Evolutionary conservation across 2,888 invertebrate genomes (phyloP), one percentile per base, ranked within the genome.

Genomic region (Drosophila hamatofila): DNA sequence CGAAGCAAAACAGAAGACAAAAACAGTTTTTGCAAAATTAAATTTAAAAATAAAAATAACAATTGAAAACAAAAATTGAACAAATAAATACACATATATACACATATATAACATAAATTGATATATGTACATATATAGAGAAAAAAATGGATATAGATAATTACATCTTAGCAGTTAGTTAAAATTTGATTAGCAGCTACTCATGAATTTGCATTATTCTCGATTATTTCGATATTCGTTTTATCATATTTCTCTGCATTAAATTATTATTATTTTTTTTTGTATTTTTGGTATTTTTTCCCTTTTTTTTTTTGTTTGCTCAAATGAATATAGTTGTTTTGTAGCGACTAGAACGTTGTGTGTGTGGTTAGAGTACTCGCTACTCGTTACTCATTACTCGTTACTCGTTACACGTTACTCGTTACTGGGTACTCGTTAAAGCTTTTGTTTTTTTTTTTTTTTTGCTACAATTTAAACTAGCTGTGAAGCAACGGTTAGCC

Each of bases 81-180:
- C 12, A 58, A 25, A 48, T 21, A 41, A 21, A 37, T 27, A 39
- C 21, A 65, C 35, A 51, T 23, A 63, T 44, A 64, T 61, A 39
- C 52, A 51, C 57, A 64, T 69, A 73, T 55, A 73, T 41, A 78
- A 25, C 58, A 73, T 41, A 78, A 25, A 76, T 62, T 62, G 37
- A 27, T 33, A 59, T 58, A 72, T 57, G 63, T 48, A 78, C 61
- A 80, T 63, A 77, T 76, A 78, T 57, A 65, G 44, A 71, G 69
- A 72, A 63, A 58, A 42, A 81, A 61, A 71, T 81, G 67, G 66
- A 76, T 75, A 81, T 72, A 80, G 87, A 83, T 83, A 83, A 87
- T 84, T 84, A 84, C 83, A 84, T 87, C 85, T 82, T 87, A 84
- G 84, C 82, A 87, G 82, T 87, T 84, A 84, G 84, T 84, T 74